A percentile compares a stretch with the other conserved stretches of the same genome.
These are phyloP conservation scores for Trichopoda pennipes DNA, from an alignment of 2,888 invertebrate species.

Conservation along the genomic window DNA sequence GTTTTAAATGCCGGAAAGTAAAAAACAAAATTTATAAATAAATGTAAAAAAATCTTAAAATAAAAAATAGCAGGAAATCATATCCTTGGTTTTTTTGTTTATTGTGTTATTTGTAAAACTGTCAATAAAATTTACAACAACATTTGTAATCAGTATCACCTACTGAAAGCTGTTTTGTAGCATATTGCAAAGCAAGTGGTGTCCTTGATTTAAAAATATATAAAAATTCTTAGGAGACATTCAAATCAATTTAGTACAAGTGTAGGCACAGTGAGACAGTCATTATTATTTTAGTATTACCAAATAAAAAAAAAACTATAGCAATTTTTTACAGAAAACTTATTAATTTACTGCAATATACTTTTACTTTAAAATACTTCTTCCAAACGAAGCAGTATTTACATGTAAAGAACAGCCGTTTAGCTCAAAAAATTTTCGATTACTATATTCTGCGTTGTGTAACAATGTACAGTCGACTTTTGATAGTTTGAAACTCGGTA, in stretches of 20 bases:
- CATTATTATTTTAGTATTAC: no score
- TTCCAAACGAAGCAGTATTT: no score
- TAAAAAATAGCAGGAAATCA: slow-evolving; percentile 24
- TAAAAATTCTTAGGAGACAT: slow-evolving; percentile 31
- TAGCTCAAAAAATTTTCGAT: no score
- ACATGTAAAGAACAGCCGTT: no score
- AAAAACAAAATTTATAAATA: not conserved
- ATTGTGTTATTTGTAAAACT: slow-evolving; percentile 30
- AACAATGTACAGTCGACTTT: no score
- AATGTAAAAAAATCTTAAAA: slow-evolving; percentile 3
- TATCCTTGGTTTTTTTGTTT: slow-evolving; percentile 48
- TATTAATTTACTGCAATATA: no score
- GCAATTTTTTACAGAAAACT: no score
- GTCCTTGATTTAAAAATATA: slow-evolving; percentile 62
- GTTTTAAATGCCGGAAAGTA: slow-evolving; percentile 21
- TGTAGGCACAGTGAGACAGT: not conserved
- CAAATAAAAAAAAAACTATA: no score
- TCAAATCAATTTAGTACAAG: slow-evolving; percentile 43
- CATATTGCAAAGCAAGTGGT: slow-evolving; percentile 50
- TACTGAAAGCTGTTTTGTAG: slow-evolving; percentile 8
- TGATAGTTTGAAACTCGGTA: no score
- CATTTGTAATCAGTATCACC: not conserved
- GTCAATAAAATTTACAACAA: slow-evolving; percentile 2
- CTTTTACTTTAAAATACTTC: no score
- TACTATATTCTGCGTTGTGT: no score